phyloP scores from a whole-genome alignment of 2,888 invertebrate genomes.

The Andrena hattorfiana region DNA sequence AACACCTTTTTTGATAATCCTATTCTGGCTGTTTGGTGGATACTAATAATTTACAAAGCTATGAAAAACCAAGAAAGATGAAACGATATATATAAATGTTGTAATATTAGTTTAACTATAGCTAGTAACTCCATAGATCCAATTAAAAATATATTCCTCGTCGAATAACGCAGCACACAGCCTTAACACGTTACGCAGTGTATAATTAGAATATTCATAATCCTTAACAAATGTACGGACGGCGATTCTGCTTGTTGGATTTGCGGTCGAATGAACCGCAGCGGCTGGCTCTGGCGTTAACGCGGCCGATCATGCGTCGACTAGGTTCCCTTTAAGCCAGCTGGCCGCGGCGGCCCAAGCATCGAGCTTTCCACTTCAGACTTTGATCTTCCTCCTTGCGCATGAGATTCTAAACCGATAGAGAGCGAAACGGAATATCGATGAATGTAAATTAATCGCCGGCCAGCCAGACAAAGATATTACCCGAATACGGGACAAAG shows the following conservation, averaged over 20 bases:
- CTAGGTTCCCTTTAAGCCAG: constrained; percentile 49
- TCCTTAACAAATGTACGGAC: no score
- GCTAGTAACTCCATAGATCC: no score
- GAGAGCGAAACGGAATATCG: constrained; percentile 57
- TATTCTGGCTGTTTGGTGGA: no score
- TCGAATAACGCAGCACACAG: no score
- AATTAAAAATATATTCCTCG: no score
- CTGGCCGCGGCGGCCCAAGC: constrained; percentile 34
- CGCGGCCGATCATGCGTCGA: constrained; percentile 40
- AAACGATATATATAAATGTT: no score
- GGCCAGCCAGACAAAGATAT: constrained; percentile 41
- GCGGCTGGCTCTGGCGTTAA: background rate
- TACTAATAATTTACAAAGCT: no score
- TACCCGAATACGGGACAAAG: constrained; percentile 54
- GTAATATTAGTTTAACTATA: no score
- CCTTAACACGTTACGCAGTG: no score
- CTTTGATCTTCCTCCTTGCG: constrained; percentile 54
- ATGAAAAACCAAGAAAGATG: no score
- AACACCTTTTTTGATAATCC: no score
- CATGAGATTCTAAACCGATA: constrained; percentile 40
- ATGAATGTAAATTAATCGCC: constrained; percentile 55
- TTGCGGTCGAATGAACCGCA: background rate
- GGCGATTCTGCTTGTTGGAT: background rate
- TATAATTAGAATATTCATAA: no score
- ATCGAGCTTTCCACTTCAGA: constrained; percentile 56